Conservation (phyloP, 1,140 invertebrate genomes). For the Apis mellifera region DNA sequence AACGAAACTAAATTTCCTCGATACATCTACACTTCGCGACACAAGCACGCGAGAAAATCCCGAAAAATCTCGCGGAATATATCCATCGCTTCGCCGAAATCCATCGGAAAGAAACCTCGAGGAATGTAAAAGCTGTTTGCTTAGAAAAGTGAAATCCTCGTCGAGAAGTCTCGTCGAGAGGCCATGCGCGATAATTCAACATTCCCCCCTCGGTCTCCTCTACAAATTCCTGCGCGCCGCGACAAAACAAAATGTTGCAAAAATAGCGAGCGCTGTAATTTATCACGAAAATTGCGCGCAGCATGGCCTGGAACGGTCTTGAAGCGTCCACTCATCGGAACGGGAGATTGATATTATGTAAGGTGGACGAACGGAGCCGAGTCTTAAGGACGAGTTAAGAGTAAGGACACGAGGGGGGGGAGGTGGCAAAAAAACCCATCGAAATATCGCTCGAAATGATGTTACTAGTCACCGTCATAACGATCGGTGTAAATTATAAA, state of each 20-base stretch:
- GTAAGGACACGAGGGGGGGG: background rate
- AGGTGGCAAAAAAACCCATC: constrained; percentile 13
- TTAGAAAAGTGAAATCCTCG: background rate
- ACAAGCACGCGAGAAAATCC: background rate
- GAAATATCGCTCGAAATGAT: background rate
- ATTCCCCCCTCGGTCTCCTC: background rate
- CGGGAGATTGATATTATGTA: constrained; percentile 32
- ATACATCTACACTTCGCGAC: background rate
- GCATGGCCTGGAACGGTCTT: background rate
- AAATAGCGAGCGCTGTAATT: constrained; percentile 21
- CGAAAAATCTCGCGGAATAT: background rate
- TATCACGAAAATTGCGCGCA: constrained; percentile 25
- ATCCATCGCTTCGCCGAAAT: background rate
- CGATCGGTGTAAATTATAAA: constrained; percentile 49
- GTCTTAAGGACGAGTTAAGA: background rate
- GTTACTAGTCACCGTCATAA: constrained; percentile 20
- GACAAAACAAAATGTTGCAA: constrained; percentile 8
- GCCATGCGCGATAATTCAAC: background rate
- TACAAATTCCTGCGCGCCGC: constrained; percentile 3
- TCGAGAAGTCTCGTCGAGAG: too few species aligned
- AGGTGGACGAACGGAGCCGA: background rate
- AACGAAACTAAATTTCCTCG: background rate
- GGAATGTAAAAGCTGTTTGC: background rate
- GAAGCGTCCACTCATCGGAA: background rate
- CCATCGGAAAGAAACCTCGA: background rate